Evolutionary conservation across 1,140 invertebrate genomes (phyloP).

Genomic region (Drosophila pallidifrons): DNA sequence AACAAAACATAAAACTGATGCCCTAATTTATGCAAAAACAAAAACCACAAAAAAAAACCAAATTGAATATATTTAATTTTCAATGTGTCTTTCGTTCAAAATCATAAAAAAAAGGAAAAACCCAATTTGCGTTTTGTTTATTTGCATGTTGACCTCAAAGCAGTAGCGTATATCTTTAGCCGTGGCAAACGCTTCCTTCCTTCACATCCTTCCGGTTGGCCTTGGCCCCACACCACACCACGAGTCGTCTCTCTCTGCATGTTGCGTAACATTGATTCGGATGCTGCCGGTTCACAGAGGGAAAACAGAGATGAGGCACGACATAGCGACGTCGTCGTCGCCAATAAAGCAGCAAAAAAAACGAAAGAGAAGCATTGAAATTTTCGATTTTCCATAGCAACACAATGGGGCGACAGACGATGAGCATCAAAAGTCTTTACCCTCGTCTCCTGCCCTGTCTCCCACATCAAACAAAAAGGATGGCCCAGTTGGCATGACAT

Average conservation of each 20-base stretch:
- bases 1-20: constrained; percentile 51
- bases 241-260: constrained; percentile 48
- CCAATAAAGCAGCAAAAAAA: constrained; percentile 47
- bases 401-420: constrained; percentile 32
- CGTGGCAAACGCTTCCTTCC: not conserved
- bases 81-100: constrained; percentile 85
- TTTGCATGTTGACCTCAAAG: constrained; percentile 69
- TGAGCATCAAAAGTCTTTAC: not conserved
- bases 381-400: constrained; percentile 70
- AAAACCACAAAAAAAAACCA: constrained; percentile 17
- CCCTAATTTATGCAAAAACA: constrained; percentile 77
- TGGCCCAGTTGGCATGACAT: constrained; percentile 65
- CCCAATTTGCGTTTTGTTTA: constrained; percentile 52
- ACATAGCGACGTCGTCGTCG: constrained; percentile 30
- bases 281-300: constrained; percentile 41
- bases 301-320: constrained; percentile 3
- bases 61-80: constrained; percentile 83
- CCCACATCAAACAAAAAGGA: constrained; percentile 21
- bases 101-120: constrained; percentile 71
- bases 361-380: constrained; percentile 48
- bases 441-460: not conserved
- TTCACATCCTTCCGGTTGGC: constrained; percentile 26
- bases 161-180: not conserved
- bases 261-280: constrained; percentile 73
- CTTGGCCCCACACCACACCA: constrained; percentile 51